These are phyloP conservation scores for Liposcelis brunnea DNA, from an alignment of 2,888 invertebrate genomes.

Conservation along the genomic window DNA sequence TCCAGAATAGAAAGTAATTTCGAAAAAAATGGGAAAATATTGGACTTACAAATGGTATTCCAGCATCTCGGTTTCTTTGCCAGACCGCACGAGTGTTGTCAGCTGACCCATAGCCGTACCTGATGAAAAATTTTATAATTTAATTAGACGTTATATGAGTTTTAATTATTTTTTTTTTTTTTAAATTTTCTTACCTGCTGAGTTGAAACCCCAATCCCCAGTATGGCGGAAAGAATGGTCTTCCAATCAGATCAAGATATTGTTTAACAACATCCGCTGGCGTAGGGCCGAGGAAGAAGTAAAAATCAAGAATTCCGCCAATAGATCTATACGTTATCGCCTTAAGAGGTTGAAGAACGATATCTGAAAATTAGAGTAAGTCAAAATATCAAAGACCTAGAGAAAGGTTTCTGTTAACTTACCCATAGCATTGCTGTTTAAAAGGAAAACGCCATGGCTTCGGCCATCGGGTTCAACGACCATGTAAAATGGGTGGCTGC, in stretches of 20 bases:
- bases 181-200: too few species aligned
- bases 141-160: neutral
- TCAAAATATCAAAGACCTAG: too few species aligned
- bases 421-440: slow-evolving; percentile 80
- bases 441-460: slow-evolving; percentile 56
- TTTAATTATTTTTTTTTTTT: too few species aligned
- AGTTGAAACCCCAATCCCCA: slow-evolving; percentile 82
- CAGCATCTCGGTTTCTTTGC: slow-evolving; percentile 49
- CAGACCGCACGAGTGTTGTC: slow-evolving; percentile 46
- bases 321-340: slow-evolving; percentile 66
- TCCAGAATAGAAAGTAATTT: too few species aligned
- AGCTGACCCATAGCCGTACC: slow-evolving; percentile 46
- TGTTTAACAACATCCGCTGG: slow-evolving; percentile 49
- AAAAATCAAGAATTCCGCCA: slow-evolving; percentile 68
- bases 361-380: slow-evolving; percentile 34
- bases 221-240: slow-evolving; percentile 67
- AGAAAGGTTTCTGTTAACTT: slow-evolving; percentile 18
- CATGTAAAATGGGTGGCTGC: slow-evolving; percentile 68
- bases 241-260: slow-evolving; percentile 51
- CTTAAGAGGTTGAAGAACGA: slow-evolving; percentile 61
- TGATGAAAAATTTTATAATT: too few species aligned
- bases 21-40: neutral
- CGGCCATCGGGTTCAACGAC: slow-evolving; percentile 48
- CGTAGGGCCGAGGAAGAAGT: slow-evolving; percentile 57
- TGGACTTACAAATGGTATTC: slow-evolving; percentile 54